phyloP scores from a whole-genome alignment of 2,888 invertebrate species.

The Mythimna vitellina region DNA sequence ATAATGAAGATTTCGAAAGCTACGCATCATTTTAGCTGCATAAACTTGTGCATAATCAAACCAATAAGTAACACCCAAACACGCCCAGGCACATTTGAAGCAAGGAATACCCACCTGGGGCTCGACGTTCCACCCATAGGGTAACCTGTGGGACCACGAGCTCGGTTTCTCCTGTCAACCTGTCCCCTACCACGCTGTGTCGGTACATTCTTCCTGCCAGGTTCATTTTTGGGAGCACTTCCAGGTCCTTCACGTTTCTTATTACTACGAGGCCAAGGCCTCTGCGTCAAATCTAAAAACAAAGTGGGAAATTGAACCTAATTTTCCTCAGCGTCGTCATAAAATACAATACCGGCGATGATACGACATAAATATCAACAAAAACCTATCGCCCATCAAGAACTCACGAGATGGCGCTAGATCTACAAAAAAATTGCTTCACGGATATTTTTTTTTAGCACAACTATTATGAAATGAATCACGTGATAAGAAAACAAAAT shows the following conservation, averaged over 20 bases:
- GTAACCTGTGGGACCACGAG: constrained; percentile 89
- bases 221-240: constrained; percentile 91
- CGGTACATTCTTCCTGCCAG: constrained; percentile 92
- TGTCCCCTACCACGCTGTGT: constrained; percentile 92
- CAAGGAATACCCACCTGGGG: constrained; percentile 88
- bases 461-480: neutral
- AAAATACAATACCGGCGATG: neutral
- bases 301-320: neutral
- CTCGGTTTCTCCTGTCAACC: constrained; percentile 93
- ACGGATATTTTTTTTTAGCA: neutral
- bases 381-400: constrained; percentile 9
- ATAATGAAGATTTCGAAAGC: neutral
- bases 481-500: constrained; percentile 37
- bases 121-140: constrained; percentile 92
- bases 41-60: neutral
- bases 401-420: constrained; percentile 30
- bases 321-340: neutral
- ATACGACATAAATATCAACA: constrained; percentile 24
- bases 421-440: neutral
- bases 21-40: neutral
- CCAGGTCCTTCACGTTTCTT: constrained; percentile 92
- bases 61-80: too few species aligned
- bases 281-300: constrained; percentile 84
- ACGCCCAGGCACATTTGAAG: too few species aligned
- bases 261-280: constrained; percentile 92